Conservation (phyloP, 2,888 invertebrate species). For the Tridacna crocea region DNA sequence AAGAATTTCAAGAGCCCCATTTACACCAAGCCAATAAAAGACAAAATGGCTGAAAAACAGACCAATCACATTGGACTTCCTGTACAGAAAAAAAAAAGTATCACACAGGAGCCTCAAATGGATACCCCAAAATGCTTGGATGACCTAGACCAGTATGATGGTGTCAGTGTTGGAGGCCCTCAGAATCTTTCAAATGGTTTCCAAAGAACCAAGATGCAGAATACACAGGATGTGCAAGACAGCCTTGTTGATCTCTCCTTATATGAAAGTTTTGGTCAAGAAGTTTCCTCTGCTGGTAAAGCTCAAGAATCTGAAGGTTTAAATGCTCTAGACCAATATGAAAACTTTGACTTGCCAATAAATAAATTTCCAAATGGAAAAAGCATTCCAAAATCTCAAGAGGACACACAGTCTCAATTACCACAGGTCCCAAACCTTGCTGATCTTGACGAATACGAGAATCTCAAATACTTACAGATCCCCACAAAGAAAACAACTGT, state of each 20-base stretch:
- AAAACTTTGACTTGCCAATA: constrained; percentile 23
- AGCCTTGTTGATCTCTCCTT: constrained; percentile 6
- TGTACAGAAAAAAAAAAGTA: neutral
- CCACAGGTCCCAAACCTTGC: constrained; percentile 6
- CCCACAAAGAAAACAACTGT: too few species aligned
- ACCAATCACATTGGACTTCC: neutral
- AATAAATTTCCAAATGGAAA: neutral
- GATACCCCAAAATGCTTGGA: constrained; percentile 1
- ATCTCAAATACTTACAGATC: neutral
- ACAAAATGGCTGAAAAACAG: neutral
- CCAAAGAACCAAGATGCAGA: neutral
- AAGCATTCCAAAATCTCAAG: neutral
- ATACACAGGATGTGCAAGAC: neutral
- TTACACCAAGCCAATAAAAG: neutral
- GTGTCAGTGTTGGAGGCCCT: neutral
- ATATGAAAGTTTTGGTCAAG: constrained; percentile 7
- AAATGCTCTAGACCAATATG: constrained; percentile 42
- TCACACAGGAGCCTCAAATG: neutral
- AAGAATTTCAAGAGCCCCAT: constrained; percentile 8
- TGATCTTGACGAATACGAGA: constrained; percentile 37
- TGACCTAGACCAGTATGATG: neutral
- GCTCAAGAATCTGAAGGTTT: constrained; percentile 7
- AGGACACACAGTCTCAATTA: neutral
- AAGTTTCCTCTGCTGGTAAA: neutral
- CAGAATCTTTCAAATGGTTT: neutral